These are phyloP conservation scores for Oplegnathus fasciatus DNA, from an alignment of 2,113 vertebrate species.

Conservation along the genomic window DNA sequence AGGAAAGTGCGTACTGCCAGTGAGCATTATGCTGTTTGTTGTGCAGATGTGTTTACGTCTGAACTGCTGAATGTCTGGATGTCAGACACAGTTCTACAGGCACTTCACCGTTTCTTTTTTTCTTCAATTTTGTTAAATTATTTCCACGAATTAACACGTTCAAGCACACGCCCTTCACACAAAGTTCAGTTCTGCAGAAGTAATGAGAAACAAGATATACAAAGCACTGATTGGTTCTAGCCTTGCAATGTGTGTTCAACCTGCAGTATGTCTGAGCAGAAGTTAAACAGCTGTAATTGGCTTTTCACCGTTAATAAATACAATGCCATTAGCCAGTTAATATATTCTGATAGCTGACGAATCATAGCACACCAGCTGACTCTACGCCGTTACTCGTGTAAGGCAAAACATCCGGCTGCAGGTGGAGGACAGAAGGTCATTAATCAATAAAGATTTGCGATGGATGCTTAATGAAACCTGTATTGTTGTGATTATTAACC, in stretches of 20 bases:
- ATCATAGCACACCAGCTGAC: background rate
- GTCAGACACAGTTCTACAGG: background rate
- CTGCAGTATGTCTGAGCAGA: background rate
- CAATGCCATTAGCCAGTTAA: background rate
- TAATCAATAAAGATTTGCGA: conserved; percentile 44
- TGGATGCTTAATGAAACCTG: conserved; percentile 26
- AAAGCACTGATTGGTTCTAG: conserved; percentile 2
- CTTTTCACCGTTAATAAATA: background rate
- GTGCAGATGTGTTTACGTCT: background rate
- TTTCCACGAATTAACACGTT: too few species aligned
- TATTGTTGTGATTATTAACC: background rate
- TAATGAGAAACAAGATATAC: background rate
- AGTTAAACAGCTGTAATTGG: background rate
- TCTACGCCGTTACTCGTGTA: background rate
- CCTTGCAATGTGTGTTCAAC: background rate
- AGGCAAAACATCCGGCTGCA: background rate
- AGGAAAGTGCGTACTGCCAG: background rate
- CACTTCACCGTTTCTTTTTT: background rate
- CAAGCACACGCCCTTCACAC: too few species aligned
- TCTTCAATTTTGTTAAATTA: background rate
- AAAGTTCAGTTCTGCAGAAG: background rate
- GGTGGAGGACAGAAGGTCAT: background rate
- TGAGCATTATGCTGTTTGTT: background rate
- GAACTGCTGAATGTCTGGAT: background rate
- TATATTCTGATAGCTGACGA: background rate